A percentile compares a stretch with the other conserved stretches of the same genome.
Conservation (phyloP, 2,797 vertebrate species). For the Spinus pinus region DNA sequence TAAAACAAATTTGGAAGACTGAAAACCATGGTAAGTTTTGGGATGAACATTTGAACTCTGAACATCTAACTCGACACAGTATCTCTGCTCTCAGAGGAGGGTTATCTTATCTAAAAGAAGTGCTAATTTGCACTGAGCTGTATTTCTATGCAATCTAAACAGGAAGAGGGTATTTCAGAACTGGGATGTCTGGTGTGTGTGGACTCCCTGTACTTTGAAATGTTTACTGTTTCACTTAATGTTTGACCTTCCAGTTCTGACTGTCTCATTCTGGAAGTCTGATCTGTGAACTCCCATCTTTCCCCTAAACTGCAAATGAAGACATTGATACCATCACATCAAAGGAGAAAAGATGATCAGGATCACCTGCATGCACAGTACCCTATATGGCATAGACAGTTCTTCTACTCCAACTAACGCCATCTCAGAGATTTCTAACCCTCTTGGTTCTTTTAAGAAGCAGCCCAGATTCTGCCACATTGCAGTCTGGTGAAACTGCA, state of each 20-base stretch:
- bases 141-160: conserved; percentile 29
- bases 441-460: not conserved
- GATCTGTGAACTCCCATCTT: not conserved
- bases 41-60: not conserved
- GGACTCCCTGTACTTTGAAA: not conserved
- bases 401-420: not conserved
- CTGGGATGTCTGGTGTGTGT: not conserved
- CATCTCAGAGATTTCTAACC: not conserved
- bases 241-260: not conserved
- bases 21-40: not conserved
- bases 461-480: not conserved
- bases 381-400: not conserved
- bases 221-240: not conserved
- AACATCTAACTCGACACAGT: not conserved
- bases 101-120: conserved; percentile 34
- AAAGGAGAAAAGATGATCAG: not conserved
- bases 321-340: not conserved
- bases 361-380: not conserved
- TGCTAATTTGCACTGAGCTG: conserved; percentile 21
- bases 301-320: not conserved
- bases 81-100: not conserved
- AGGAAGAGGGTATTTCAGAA: conserved; percentile 27
- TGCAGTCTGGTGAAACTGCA: not conserved
- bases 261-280: not conserved
- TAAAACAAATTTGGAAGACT: not conserved